Evolutionary conservation across 2,797 vertebrate genomes (phyloP), one percentile per base, ranked within the genome.

Genomic region (Leuciscus waleckii): DNA sequence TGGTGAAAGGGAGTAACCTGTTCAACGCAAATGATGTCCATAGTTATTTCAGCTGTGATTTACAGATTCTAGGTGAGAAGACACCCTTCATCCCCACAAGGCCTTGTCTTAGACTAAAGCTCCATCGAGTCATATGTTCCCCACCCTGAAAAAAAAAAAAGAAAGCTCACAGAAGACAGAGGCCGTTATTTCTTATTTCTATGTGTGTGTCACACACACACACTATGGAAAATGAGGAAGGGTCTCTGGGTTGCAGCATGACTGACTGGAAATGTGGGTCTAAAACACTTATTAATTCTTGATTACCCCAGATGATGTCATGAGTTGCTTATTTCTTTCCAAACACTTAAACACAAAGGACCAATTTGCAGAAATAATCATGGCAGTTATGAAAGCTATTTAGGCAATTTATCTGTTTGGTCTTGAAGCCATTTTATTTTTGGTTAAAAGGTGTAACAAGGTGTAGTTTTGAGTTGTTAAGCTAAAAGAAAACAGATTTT

Each of bases 31-130:
- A 91, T 90, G 83, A 87, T 91, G 56, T 76, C 70, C 86, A 87
- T 77, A 91, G 91, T 89, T 92, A 85, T 92, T 88, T 87, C 89
- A 94, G 91, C 92, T 93, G 84, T 92, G 49, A 89, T 79, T 41
- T 87, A 69, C 58, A 41, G 39, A 68, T 29, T 73, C 41, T 79
- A 37, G 65, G 56, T 69, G 71, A 58, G 79, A 89, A 91, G 77
- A 74, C 37, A 78, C 61, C 7, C 21, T 82, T 58, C 39, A 46
- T 65, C n/a, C n/a, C 54, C 29, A 61, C 19, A 80, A 35, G 49
- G 37, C 70, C 37, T 54, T 14, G 7, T 11, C 41, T 19, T 70
- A 54, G 17, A 76, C n/a, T 71, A 81, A 67, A 73, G 26, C 35
- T 69, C 78, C 13, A 76, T 17, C 4, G 17, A 82, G 26, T 71